phyloP scores from a whole-genome alignment of 2,797 vertebrate species.

The Leptatherina wallacei region DNA sequence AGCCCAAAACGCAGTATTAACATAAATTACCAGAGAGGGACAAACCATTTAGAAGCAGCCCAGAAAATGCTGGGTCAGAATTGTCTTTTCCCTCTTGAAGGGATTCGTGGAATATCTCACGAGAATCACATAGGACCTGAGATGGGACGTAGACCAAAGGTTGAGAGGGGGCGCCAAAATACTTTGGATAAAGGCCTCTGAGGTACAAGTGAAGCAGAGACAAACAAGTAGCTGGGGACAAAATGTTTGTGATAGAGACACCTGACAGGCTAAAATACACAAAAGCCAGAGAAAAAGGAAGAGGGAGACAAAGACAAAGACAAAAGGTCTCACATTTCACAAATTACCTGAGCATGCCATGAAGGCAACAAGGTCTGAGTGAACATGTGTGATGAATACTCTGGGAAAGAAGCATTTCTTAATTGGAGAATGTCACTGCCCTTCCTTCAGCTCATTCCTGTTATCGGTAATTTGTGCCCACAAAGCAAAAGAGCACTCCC shows the following conservation, averaged over 20 bases:
- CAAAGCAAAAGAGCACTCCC: conserved; percentile 58
- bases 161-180: conserved; percentile 87
- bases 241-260: conserved; percentile 58
- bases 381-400: conserved; percentile 66
- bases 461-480: conserved; percentile 48
- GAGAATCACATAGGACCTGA: conserved; percentile 95
- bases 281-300: conserved; percentile 48
- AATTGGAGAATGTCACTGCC: conserved; percentile 76
- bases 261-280: conserved; percentile 45
- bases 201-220: conserved; percentile 65
- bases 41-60: conserved; percentile 88
- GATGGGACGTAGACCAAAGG: conserved; percentile 87
- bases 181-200: conserved; percentile 90
- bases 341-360: conserved; percentile 60
- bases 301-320: conserved; percentile 29
- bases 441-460: conserved; percentile 72
- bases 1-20: conserved; percentile 88
- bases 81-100: conserved; percentile 92
- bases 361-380: conserved; percentile 49
- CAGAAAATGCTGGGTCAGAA: conserved; percentile 94
- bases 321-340: conserved; percentile 52
- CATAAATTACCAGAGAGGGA: conserved; percentile 88
- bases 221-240: conserved; percentile 40
- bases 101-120: conserved; percentile 83
- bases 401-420: conserved; percentile 65